Conservation (phyloP, 1,140 invertebrate genomes). For the Drosophila punjabiensis region DNA sequence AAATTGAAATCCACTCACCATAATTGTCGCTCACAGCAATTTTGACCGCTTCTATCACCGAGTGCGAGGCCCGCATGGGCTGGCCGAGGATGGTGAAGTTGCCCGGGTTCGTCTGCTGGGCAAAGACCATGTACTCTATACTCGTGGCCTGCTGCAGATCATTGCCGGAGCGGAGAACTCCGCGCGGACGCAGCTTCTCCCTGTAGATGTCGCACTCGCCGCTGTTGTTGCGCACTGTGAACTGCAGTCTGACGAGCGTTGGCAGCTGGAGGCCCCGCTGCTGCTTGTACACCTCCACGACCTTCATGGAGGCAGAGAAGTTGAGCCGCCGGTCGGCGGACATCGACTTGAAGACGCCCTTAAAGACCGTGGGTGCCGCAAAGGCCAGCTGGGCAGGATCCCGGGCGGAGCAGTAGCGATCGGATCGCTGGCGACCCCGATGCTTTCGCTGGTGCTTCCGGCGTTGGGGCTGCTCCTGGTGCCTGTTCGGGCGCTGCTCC, state of each 20-base stretch:
- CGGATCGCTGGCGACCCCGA: slow-evolving; percentile 61
- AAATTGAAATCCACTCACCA: slow-evolving; percentile 86
- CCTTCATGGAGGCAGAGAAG: slow-evolving; percentile 89
- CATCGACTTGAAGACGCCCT: slow-evolving; percentile 88
- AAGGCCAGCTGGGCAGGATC: slow-evolving; percentile 88
- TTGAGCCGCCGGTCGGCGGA: slow-evolving; percentile 86
- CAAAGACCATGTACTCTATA: slow-evolving; percentile 89
- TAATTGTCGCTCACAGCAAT: slow-evolving; percentile 87
- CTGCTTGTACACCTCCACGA: slow-evolving; percentile 88
- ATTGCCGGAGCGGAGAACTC: slow-evolving; percentile 86
- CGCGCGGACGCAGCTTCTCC: slow-evolving; percentile 75
- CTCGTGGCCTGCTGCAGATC: slow-evolving; percentile 87
- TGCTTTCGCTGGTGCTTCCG: slow-evolving; percentile 65
- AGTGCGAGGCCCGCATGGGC: slow-evolving; percentile 87
- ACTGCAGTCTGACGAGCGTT: slow-evolving; percentile 73
- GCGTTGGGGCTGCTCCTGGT: slow-evolving; percentile 42
- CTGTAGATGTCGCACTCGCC: slow-evolving; percentile 85
- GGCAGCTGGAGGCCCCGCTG: slow-evolving; percentile 86
- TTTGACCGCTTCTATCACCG: slow-evolving; percentile 86
- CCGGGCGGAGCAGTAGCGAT: slow-evolving; percentile 87
- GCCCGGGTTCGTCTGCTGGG: slow-evolving; percentile 88
- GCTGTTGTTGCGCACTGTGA: slow-evolving; percentile 73
- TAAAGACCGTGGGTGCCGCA: slow-evolving; percentile 88
- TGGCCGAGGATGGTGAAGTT: slow-evolving; percentile 89
- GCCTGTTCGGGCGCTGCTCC: slow-evolving; percentile 35